Evolutionary conservation across 2,888 invertebrate genomes (phyloP), one percentile per base, ranked within the genome.

Genomic region (Xestia rhomboidea): DNA sequence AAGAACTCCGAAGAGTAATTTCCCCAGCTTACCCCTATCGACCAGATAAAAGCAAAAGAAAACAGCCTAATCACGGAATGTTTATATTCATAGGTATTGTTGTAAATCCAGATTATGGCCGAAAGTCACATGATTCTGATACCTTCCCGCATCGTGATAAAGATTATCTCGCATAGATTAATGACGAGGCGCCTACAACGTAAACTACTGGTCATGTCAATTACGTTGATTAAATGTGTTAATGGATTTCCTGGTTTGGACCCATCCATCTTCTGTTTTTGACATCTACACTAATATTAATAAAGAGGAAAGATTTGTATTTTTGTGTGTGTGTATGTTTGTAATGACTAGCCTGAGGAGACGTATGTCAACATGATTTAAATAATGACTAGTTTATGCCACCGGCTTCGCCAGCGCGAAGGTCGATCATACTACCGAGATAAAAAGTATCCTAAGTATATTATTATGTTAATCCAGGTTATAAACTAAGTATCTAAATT

Each of bases 71-170:
- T 60, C 34, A 81, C 38, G 30, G 18, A 69, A 54, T 34, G 38
- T 66, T 51, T 18, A 62, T 7, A 51, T 24, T 44, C n/a, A 27
- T 54, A 81, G 2, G 24, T 76, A 54, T 46, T 60, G 46, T 63
- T 34, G 21, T 60, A 60, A 69, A 76, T 67, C 44, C 69, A 30
- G 69, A 81, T 80, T 63, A 81, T 71, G 54, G 1, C 54, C 46
- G 74, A 51, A 62, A 57, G 64, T 84, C 84, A 84, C 83, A 83
- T 83, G 84, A 81, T 60, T 68, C 24, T 44, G 72, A 76, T 66
- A 76, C 54, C 24, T 83, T 67, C 83, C 41, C 64, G 13, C 62
- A 44, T 8, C 10, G 6, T 62, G 82, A 80, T 76, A 83, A 62
- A 44, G 24, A 63, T 76, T 77, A 83, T 83, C 77, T 84, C 44